Evolutionary conservation across 2,797 vertebrate genomes (phyloP).

Genomic region (Helicolenus hilgendorfi): DNA sequence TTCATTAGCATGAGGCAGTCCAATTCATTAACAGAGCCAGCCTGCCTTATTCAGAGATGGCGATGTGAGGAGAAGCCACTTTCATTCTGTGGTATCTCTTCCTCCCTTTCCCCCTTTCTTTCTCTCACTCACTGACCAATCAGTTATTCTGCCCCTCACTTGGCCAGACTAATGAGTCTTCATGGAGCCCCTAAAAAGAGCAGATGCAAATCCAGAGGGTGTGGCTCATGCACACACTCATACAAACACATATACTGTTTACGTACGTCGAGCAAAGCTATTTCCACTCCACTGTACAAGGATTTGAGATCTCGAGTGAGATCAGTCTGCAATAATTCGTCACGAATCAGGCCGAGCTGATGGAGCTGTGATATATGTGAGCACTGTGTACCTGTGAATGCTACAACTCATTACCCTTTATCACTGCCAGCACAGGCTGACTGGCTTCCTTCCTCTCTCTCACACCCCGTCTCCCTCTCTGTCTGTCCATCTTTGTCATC

Average conservation of each 20-base stretch:
- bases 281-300: neutral
- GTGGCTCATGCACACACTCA: neutral
- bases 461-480: conserved; percentile 6
- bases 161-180: conserved; percentile 45
- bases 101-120: conserved; percentile 6
- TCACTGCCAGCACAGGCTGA: conserved; percentile 67
- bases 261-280: neutral
- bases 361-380: conserved; percentile 77
- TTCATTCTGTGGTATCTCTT: neutral
- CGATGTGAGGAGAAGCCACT: conserved; percentile 42
- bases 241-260: neutral
- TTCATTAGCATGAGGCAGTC: conserved; percentile 84
- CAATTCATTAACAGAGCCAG: conserved; percentile 80
- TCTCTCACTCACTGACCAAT: conserved; percentile 37
- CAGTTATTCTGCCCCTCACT: conserved; percentile 44
- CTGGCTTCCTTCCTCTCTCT: conserved; percentile 33
- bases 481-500: conserved; percentile 39
- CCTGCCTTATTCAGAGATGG: conserved; percentile 57
- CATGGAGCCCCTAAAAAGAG: conserved; percentile 19
- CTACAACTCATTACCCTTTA: conserved; percentile 80
- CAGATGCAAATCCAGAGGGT: conserved; percentile 18
- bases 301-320: conserved; percentile 50
- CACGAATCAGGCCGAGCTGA: conserved; percentile 66
- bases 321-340: conserved; percentile 58
- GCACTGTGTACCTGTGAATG: conserved; percentile 84